phyloP scores from a whole-genome alignment of 2,113 vertebrate genomes.

The Colossoma macropomum region DNA sequence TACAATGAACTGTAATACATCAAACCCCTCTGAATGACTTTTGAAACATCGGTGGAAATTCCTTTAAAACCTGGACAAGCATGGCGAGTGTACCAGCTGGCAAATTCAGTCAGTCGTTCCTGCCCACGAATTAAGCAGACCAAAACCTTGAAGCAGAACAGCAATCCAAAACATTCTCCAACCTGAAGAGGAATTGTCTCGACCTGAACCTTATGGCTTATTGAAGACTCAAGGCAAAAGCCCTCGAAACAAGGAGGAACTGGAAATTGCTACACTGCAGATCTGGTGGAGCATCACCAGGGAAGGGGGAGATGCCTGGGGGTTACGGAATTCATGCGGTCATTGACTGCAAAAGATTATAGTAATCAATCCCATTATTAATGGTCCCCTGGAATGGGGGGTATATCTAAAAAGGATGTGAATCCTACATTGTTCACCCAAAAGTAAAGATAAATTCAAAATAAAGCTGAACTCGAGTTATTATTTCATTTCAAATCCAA shows the following conservation, averaged over 20 bases:
- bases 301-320: neutral
- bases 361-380: neutral
- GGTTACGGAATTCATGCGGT: neutral
- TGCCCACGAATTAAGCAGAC: too few relatives aligned
- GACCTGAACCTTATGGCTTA: too few relatives aligned
- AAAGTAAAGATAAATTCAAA: neutral
- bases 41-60: too few relatives aligned
- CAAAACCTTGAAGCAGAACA: too few relatives aligned
- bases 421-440: neutral
- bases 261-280: neutral
- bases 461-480: neutral
- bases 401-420: neutral
- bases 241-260: neutral
- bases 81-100: too few relatives aligned
- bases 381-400: neutral
- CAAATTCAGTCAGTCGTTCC: too few relatives aligned
- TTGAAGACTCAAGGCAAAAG: neutral
- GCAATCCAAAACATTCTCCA: too few relatives aligned
- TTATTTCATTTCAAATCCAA: neutral
- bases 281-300: neutral
- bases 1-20: too few relatives aligned
- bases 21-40: too few relatives aligned
- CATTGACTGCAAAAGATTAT: neutral
- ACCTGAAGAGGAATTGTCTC: too few relatives aligned
- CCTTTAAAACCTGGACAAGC: too few relatives aligned